Evolutionary conservation across 2,113 vertebrate species (phyloP).

Genomic region (Anseranas semipalmata): DNA sequence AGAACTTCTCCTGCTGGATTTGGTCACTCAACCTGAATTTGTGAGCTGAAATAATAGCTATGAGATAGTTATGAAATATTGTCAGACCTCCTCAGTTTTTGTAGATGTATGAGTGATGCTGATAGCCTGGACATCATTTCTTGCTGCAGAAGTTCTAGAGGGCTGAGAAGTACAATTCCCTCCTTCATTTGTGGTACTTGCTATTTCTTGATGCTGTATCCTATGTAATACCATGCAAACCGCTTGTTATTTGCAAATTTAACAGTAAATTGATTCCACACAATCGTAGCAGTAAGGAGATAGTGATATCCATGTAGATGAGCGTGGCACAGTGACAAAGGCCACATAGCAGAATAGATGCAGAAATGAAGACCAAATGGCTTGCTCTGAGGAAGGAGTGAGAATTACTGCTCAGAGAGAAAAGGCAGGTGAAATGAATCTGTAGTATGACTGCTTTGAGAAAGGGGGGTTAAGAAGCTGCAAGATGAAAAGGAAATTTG

Average conservation of each 20-base stretch:
- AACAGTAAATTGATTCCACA: not conserved
- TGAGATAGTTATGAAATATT: not conserved
- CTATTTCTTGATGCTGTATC: not conserved
- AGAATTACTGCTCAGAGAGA: not conserved
- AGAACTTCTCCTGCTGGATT: not conserved
- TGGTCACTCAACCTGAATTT: slow-evolving; percentile 3
- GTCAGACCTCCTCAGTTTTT: not conserved
- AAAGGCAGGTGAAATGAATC: not conserved
- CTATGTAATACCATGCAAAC: not conserved
- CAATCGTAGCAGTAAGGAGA: not conserved
- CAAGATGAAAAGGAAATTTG: not conserved
- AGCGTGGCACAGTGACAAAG: not conserved
- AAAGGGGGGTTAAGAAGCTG: not conserved
- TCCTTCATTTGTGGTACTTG: not conserved
- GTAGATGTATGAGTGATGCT: not conserved
- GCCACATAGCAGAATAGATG: not conserved
- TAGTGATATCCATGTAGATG: not conserved
- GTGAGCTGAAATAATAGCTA: not conserved
- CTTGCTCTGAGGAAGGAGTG: not conserved
- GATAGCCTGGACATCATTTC: not conserved
- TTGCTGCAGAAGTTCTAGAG: not conserved
- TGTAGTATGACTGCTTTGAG: not conserved
- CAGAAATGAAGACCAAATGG: not conserved
- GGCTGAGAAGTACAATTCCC: not conserved
- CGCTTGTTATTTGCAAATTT: not conserved